Base-by-base conservation (phyloP, 1,140 invertebrate species). In the Chironomus striatipennis region DNA sequence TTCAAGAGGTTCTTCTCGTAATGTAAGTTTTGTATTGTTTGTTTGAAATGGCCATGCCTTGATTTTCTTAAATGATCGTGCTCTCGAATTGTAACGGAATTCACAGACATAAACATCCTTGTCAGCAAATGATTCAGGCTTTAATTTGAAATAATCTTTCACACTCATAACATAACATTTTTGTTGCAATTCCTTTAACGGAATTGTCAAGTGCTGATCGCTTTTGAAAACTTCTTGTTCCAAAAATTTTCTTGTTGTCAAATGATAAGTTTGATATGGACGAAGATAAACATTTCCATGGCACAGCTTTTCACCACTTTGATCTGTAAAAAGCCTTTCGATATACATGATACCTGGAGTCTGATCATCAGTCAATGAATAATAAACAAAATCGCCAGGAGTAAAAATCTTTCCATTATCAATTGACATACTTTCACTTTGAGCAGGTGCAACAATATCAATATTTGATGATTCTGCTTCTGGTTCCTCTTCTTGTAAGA, bases 31-130 rank as follows among this genome's bases (percentile, higher is more conserved):
- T 6, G 93, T 83, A 64, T 89, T 86, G 79, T 87, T 88, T 10
- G 87, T 79, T 57, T 76, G 77, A 12, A 80, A 88, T 73, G 91
- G 91, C 91, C 94, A 96, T 76, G 92, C 89, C 84, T 98, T 98
- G 72, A 98, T 95, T 83, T 98, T 98, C 83, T 97, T 97, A 81
- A 98, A 98, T 76, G 90, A 88, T 76, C 95, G 87, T 20, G 88
- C 88, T 79, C 90, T 91, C 0, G 91, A 90, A 76, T 90, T 94
- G 82, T 99, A 99, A 10, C 96, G 87, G 15, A 94, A 97, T 84
- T 99, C 97, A 81, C 97, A 98, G 0, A 99, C 96, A 80, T 94
- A 99, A 0, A 99, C 92, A 84, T 99, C 97, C 80, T 96, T 96
- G 75, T 97, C 95, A 1, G 89, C 86, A 80, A 96, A 94, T 15